These are phyloP conservation scores for Helicorthomorpha holstii DNA, from an alignment of 1,140 invertebrate species.

Conservation along the genomic window DNA sequence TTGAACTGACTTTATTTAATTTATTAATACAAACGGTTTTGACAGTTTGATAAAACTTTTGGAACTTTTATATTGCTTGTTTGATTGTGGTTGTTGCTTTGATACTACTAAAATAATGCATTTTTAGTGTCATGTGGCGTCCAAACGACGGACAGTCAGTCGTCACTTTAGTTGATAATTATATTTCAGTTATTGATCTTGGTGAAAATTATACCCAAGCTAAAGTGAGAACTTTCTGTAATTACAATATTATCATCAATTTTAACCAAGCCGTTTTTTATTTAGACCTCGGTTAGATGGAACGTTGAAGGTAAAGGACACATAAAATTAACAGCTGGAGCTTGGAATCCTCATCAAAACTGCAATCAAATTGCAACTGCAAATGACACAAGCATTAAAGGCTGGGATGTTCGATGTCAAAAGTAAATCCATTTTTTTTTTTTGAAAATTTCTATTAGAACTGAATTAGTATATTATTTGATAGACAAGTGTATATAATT, in stretches of 20 bases:
- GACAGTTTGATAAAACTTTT: too few species aligned
- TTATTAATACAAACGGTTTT: too few species aligned
- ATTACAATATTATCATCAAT: not conserved
- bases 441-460: not conserved
- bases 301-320: slow-evolving; percentile 46
- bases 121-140: slow-evolving; percentile 44
- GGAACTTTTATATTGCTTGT: too few species aligned
- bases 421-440: slow-evolving; percentile 17
- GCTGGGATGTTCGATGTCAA: slow-evolving; percentile 62
- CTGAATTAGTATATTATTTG: not conserved
- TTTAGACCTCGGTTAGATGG: slow-evolving; percentile 13
- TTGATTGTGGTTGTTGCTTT: not conserved
- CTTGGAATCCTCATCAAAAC: slow-evolving; percentile 88
- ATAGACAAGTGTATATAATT: slow-evolving; percentile 58
- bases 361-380: slow-evolving; percentile 65
- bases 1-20: too few species aligned
- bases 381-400: slow-evolving; percentile 63
- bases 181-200: slow-evolving; percentile 45
- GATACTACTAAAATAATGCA: slow-evolving; percentile 6
- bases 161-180: slow-evolving; percentile 55
- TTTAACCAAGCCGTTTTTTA: not conserved
- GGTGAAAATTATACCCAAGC: slow-evolving; percentile 26
- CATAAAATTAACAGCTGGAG: slow-evolving; percentile 56
- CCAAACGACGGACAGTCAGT: slow-evolving; percentile 52
- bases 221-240: slow-evolving; percentile 25